Percentiles rank a stretch among this genome's conserved stretches.
Conservation (phyloP, 2,797 vertebrate genomes). For the Labroides dimidiatus region DNA sequence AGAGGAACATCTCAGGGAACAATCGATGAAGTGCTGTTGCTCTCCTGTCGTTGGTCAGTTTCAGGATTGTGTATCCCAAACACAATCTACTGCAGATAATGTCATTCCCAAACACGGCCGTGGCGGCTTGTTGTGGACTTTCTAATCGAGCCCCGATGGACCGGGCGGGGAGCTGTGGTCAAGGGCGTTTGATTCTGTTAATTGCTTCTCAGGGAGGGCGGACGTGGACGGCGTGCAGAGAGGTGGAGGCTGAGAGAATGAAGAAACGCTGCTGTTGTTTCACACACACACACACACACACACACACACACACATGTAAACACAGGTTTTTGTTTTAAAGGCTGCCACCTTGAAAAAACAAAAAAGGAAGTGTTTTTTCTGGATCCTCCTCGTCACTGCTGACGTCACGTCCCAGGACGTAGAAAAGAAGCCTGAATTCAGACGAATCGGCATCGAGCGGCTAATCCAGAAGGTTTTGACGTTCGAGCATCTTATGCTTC, state of each 20-base stretch:
- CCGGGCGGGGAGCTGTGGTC: slow-evolving; percentile 38
- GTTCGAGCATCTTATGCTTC: too few species aligned
- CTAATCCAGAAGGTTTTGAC: too few species aligned
- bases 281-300: slow-evolving; percentile 1
- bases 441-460: too few species aligned
- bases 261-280: slow-evolving; percentile 8
- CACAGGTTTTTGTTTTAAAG: slow-evolving; percentile 4
- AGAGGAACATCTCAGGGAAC: too few species aligned
- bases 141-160: slow-evolving; percentile 24
- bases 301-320: neutral
- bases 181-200: slow-evolving; percentile 69
- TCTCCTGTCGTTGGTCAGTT: too few species aligned
- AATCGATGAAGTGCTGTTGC: too few species aligned
- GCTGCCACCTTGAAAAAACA: slow-evolving; percentile 32
- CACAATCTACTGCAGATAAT: neutral
- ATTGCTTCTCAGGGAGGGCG: slow-evolving; percentile 64
- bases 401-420: neutral
- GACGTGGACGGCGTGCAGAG: slow-evolving; percentile 57
- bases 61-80: too few species aligned
- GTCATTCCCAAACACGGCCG: neutral
- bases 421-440: too few species aligned
- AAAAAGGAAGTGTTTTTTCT: too few species aligned
- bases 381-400: neutral
- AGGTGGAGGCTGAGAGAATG: slow-evolving; percentile 10
- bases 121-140: neutral